Base-by-base conservation (phyloP, 1,140 invertebrate genomes). In the Drosophila kikkawai region DNA sequence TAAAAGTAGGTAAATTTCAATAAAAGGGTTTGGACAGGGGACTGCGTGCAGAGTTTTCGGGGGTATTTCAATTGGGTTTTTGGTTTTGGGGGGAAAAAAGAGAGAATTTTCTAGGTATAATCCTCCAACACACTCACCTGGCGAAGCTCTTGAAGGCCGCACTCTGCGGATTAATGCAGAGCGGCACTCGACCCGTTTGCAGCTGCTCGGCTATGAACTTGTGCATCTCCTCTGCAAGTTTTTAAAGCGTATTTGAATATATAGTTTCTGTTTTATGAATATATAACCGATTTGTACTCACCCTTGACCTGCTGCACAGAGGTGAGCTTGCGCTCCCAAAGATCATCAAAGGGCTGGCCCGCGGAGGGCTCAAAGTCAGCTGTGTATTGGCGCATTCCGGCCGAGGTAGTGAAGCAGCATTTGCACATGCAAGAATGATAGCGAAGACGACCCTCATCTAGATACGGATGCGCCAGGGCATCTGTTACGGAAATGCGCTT, bases 351-450 rank as follows among this genome's bases (percentile, higher is more conserved):
- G 51, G 96, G 95, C 92, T 96, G 95, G 36, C 96, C 95, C 48
- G 98, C 97, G 51, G 96, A 95, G 15, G 98, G 98, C 94, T 99
- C 99, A 88, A 99, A 97, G 93, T 99, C 98, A 36, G 95, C 94
- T 60, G 97, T 97, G 93, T 98, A 99, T 93, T 98, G 97, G 67
- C 98, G 94, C 70, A 94, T 94, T 17, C 95, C 95, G 71, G 94
- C 95, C 39, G 95, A 95, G 64, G 95, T 96, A 80, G 95, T 96
- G 92, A 96, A 97, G 94, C 99, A 99, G 93, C 99, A 99, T 90
- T 97, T 97, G 94, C 99, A 99, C 99, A 99, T 99, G 93, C 99
- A 99, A 45, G 99, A 99, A 94, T 99, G 99, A 94, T 99, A 99
- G 83, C 99, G 95, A 75, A 99, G 95, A 79, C 99, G 95, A 53